Evolutionary conservation across 1,140 invertebrate genomes (phyloP).

Genomic region (Metopolophium dirhodum): DNA sequence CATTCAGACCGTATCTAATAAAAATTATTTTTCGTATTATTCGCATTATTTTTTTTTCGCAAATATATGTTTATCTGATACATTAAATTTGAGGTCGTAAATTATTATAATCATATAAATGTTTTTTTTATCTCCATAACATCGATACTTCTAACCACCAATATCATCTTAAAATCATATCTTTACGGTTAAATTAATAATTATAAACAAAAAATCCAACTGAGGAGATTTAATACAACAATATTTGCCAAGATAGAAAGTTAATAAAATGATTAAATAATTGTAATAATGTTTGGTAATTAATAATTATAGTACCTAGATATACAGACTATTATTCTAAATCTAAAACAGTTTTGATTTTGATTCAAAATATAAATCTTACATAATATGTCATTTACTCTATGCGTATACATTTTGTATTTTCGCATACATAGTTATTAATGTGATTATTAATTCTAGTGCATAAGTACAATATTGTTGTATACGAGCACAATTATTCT

Average conservation of each 20-base stretch:
- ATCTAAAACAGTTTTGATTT: background rate
- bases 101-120: background rate
- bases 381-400: background rate
- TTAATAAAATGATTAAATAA: background rate
- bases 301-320: no score
- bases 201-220: background rate
- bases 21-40: background rate
- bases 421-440: background rate
- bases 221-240: background rate
- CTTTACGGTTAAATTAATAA: background rate
- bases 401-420: background rate
- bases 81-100: background rate
- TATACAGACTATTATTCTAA: background rate
- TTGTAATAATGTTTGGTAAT: background rate
- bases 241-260: background rate
- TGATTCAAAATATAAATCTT: background rate
- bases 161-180: background rate
- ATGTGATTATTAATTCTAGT: background rate
- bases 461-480: background rate
- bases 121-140: background rate
- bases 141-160: background rate
- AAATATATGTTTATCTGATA: background rate
- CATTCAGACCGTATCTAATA: constrained; percentile 26
- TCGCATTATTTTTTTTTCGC: background rate
- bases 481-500: background rate